Base-by-base conservation (phyloP, 2,888 invertebrate species). In the Parapristionchus giblindavisi region DNA sequence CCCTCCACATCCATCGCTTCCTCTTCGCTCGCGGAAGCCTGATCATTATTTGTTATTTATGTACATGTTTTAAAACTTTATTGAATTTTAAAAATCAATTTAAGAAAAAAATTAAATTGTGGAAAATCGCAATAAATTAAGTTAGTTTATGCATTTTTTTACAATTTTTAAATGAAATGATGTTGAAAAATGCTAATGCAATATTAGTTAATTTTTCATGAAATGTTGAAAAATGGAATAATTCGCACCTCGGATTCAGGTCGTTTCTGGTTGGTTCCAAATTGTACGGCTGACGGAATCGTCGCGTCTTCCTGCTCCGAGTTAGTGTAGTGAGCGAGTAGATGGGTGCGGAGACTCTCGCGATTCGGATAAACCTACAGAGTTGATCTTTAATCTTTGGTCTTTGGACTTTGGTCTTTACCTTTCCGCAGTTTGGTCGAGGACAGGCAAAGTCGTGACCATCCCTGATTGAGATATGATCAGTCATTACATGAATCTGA, bases 401-500 rank as follows among this genome's bases (percentile, higher is more conserved):
- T 52, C 17, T 52, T 3, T 21, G 17, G 17, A 52, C 21, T 4
- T 5, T n/a, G 29, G 8, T 4, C 3, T 34, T 52, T 14, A 71
- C 71, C 52, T 78, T 77, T 6, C 78, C 83, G 43, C 85, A 85
- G 54, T 75, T 54, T n/a, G 63, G 76, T 34, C 78, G 54, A 5
- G 87, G 86, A 72, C 87, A 87, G 43, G 76, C 76, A 68, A 79
- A 85, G 71, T 86, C 83, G 34, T 79, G 81, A 17, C 87, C 87
- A 68, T 87, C 87, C 27, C 80, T 78, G 76, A 87, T 82, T 24
- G 76, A 58, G 34, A 87, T 76, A 77, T 87, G 87, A 71, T 88
- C 87, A 24, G 85, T 80, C 56, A 85, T 84, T 27, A 85, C 63
- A 68, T 87, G 87, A 8, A 85, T 79, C 78, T 83, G 60, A 56